phyloP scores from a whole-genome alignment of 2,113 vertebrate species.

The Aepyceros melampus region DNA sequence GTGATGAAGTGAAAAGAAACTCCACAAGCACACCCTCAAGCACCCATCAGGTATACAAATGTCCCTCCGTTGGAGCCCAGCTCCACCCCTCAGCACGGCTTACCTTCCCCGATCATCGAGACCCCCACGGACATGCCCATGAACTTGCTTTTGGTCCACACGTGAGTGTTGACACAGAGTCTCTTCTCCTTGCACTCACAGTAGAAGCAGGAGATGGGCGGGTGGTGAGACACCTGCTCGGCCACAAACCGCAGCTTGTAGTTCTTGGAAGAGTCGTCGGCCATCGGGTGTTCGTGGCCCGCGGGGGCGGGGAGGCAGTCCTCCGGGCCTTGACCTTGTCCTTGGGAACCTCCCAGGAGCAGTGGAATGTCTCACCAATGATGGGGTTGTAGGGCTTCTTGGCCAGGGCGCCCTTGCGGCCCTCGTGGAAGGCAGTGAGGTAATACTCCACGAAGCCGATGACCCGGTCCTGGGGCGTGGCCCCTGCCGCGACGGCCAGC shows the following conservation, averaged over 20 bases:
- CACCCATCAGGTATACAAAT: fast-evolving
- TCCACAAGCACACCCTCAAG: too few relatives aligned
- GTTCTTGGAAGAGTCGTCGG: constrained; percentile 72
- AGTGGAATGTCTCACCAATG: constrained; percentile 95
- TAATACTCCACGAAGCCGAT: constrained; percentile 97
- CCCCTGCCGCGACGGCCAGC: constrained; percentile 88
- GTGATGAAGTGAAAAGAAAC: neutral
- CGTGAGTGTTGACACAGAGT: constrained; percentile 91
- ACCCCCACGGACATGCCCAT: constrained; percentile 99
- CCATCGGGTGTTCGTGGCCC: neutral
- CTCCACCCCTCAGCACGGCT: constrained; percentile 34
- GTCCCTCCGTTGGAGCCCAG: fast-evolving
- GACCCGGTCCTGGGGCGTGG: constrained; percentile 92
- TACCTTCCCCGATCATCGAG: constrained; percentile 98
- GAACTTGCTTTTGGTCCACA: constrained; percentile 99
- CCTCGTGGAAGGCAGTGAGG: constrained; percentile 95
- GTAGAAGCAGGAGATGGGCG: constrained; percentile 95
- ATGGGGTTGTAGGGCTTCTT: constrained; percentile 98
- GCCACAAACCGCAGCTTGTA: constrained; percentile 93
- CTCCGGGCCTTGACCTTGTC: constrained; percentile 84
- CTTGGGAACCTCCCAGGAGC: constrained; percentile 94
- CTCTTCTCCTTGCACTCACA: constrained; percentile 94
- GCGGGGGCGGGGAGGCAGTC: neutral
- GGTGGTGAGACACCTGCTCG: constrained; percentile 97
- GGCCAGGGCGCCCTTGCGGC: constrained; percentile 94